A percentile compares a stretch with the other conserved stretches of the same genome.
Conservation (phyloP, 2,797 vertebrate species). For the Cuniculus paca region DNA sequence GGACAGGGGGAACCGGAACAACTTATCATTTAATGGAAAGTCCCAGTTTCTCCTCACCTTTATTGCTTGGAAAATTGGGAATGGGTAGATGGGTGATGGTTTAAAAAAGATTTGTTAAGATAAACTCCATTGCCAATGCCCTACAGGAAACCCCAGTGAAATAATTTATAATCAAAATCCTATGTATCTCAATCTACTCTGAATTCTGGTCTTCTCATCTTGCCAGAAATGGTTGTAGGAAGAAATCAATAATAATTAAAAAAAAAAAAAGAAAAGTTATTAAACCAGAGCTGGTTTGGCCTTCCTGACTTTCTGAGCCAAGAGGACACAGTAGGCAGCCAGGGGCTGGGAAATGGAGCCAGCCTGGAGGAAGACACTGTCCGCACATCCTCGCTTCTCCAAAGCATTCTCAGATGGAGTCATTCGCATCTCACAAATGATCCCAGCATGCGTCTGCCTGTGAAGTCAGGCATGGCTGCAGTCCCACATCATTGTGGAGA, state of each 20-base stretch:
- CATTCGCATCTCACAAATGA: neutral
- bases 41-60: neutral
- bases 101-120: constrained; percentile 11
- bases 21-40: neutral
- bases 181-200: neutral
- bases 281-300: neutral
- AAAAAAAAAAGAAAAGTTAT: neutral
- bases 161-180: constrained; percentile 54
- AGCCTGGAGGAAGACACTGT: neutral
- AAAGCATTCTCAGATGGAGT: neutral
- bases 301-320: neutral
- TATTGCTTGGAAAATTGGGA: neutral
- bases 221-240: constrained; percentile 44
- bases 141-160: constrained; percentile 22
- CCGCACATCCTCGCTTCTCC: neutral
- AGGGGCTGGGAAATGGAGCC: neutral
- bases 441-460: neutral
- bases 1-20: neutral
- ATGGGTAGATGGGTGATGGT: neutral
- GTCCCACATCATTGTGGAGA: neutral
- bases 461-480: neutral
- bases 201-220: constrained; percentile 61
- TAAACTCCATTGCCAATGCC: neutral
- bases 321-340: neutral
- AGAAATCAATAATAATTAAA: constrained; percentile 68